Percentiles rank a stretch among this genome's conserved stretches.
These are phyloP conservation scores for Physocephala rufipes DNA, from an alignment of 2,888 invertebrate species.

Conservation along the genomic window DNA sequence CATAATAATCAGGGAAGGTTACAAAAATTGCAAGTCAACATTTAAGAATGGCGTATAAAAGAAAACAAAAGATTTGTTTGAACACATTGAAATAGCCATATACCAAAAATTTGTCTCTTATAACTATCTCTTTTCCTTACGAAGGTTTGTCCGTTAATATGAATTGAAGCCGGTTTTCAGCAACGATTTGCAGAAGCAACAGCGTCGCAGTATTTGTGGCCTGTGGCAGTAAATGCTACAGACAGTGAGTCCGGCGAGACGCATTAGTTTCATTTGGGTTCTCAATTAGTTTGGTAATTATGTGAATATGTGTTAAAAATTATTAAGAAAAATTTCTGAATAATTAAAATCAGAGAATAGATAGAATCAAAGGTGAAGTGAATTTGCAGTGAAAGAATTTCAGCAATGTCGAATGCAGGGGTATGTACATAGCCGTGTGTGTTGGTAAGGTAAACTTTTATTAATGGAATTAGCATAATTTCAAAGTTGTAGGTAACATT, in stretches of 20 bases:
- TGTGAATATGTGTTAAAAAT: neutral
- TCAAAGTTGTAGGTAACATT: no score
- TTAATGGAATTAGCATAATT: no score
- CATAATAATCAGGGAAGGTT: neutral
- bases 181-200: slow-evolving; percentile 22
- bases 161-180: slow-evolving; percentile 20
- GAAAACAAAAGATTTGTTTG: neutral
- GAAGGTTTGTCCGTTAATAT: no score
- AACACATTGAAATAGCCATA: neutral
- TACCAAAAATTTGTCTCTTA: no score
- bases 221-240: slow-evolving; percentile 10
- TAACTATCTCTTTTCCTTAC: neutral
- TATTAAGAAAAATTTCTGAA: neutral
- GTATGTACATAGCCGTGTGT: no score
- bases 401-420: no score
- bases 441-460: no score
- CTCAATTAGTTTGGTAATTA: neutral
- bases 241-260: slow-evolving; percentile 8
- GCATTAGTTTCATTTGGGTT: slow-evolving; percentile 21
- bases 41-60: neutral
- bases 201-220: slow-evolving; percentile 1
- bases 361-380: neutral
- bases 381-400: no score
- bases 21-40: neutral
- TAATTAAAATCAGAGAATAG: neutral